Percentiles rank a stretch among this genome's conserved stretches.
Evolutionary conservation across 2,113 vertebrate species (phyloP).

Genomic region (Cygnus atratus): DNA sequence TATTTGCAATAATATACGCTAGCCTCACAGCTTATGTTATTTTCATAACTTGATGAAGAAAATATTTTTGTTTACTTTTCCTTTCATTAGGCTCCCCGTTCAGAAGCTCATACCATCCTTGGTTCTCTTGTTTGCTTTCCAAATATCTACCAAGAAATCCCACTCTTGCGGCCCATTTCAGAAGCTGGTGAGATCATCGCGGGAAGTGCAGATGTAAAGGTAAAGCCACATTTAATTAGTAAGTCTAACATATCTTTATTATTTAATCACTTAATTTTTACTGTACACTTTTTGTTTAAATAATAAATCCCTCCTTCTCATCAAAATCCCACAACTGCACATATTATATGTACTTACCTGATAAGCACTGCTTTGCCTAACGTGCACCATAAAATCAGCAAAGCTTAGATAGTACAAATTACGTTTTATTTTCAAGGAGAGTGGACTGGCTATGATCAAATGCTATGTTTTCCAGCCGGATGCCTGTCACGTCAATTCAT

Average conservation of each 20-base stretch:
- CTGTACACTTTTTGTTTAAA: background rate
- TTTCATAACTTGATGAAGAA: background rate
- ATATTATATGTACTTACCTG: background rate
- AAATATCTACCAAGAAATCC: conserved; percentile 88
- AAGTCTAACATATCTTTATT: background rate
- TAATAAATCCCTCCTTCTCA: background rate
- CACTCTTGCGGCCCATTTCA: conserved; percentile 74
- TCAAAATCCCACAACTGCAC: background rate
- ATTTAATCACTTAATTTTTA: background rate
- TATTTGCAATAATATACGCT: accelerated
- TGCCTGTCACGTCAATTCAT: background rate
- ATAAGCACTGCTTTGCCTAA: background rate
- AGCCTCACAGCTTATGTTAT: background rate
- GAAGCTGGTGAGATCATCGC: conserved; percentile 75
- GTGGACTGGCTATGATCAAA: background rate
- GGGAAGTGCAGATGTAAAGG: conserved; percentile 88
- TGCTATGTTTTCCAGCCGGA: background rate
- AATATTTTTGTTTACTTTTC: background rate
- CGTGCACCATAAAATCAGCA: background rate
- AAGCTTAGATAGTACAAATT: background rate
- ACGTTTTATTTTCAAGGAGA: background rate
- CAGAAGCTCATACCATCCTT: conserved; percentile 92
- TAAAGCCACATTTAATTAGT: conserved; percentile 34
- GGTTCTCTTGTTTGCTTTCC: conserved; percentile 97
- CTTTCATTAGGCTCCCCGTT: conserved; percentile 84